phyloP scores from a whole-genome alignment of 2,797 vertebrate species.

The Enteromius radiatus region DNA sequence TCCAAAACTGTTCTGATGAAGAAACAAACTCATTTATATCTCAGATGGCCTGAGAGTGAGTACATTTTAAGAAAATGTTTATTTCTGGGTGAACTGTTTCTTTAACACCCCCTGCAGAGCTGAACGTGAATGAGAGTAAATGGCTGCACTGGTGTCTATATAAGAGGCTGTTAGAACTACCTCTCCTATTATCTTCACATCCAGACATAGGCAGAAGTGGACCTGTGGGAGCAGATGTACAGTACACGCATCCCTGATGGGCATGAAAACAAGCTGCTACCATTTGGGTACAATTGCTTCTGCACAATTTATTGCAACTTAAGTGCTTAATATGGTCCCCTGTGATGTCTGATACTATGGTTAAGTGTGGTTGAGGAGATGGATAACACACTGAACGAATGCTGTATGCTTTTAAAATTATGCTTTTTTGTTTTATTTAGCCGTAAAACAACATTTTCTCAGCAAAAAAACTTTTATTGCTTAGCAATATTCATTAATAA shows the following conservation, averaged over 20 bases:
- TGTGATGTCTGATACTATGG: background rate
- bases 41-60: background rate
- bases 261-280: background rate
- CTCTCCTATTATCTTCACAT: conserved; percentile 2
- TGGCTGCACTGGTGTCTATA: background rate
- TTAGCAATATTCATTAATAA: background rate
- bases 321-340: conserved; percentile 4
- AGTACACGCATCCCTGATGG: conserved; percentile 18
- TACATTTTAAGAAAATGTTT: background rate
- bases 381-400: background rate
- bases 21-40: background rate
- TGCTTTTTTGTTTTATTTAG: no score
- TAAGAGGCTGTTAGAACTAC: background rate
- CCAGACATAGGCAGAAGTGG: background rate
- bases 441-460: no score
- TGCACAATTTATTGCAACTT: conserved; percentile 7
- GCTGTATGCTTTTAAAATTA: background rate
- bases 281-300: background rate
- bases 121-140: background rate
- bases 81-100: background rate
- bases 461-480: background rate
- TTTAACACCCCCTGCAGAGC: background rate
- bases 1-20: background rate
- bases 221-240: conserved; percentile 10
- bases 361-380: background rate